A percentile compares a stretch with the other conserved stretches of the same genome.
Evolutionary conservation across 64 coral and sea anemone species (phyloP).

Genomic region (Montipora sp.): DNA sequence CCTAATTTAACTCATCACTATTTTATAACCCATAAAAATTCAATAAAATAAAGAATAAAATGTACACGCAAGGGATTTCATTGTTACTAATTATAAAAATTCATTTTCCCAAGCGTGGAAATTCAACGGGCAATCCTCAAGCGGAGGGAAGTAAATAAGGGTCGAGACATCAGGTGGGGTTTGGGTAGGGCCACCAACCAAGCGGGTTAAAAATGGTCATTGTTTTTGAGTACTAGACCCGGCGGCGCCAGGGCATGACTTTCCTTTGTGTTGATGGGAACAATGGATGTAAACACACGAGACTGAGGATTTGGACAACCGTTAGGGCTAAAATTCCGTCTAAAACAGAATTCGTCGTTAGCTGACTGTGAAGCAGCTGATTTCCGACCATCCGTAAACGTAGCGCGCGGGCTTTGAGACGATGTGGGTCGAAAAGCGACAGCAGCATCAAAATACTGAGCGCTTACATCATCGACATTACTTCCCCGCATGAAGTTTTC

Average conservation of each 20-base stretch:
- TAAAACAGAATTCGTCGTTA: not conserved
- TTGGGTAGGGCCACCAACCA: not conserved
- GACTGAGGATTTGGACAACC: conserved; percentile 4
- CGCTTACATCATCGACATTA: not conserved
- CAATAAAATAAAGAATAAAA: no score
- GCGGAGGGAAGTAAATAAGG: not conserved
- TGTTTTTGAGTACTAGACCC: not conserved
- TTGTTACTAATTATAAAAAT: not conserved
- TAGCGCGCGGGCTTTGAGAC: not conserved
- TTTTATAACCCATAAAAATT: no score
- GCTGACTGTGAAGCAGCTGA: not conserved
- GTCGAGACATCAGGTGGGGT: not conserved
- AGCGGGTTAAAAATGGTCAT: not conserved
- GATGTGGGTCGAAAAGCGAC: not conserved
- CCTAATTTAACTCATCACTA: no score
- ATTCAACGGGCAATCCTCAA: conserved; percentile 33
- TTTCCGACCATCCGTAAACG: not conserved
- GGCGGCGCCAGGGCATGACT: not conserved
- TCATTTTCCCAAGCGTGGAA: conserved; percentile 58
- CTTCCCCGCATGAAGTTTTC: not conserved
- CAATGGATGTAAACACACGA: conserved; percentile 10
- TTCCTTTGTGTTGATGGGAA: not conserved
- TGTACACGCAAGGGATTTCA: no score
- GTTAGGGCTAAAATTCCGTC: conserved; percentile 24
- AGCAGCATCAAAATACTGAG: conserved; percentile 10